These are phyloP conservation scores for Anguilla pacifica DNA, from an alignment of 2,797 vertebrate species.

Conservation along the genomic window DNA sequence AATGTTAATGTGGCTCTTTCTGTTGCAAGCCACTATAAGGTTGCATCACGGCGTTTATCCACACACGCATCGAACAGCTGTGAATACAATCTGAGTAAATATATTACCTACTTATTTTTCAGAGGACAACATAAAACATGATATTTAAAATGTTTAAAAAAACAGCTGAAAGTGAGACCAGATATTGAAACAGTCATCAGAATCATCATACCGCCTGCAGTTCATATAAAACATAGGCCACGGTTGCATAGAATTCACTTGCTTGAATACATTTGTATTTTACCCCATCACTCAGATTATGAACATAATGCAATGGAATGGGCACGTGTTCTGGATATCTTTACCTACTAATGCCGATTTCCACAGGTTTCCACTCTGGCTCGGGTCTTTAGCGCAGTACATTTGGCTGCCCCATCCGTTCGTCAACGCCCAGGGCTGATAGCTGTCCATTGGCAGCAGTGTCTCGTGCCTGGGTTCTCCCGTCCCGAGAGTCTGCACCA, in stretches of 20 bases:
- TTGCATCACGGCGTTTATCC: not conserved
- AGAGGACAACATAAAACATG: not conserved
- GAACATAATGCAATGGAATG: not conserved
- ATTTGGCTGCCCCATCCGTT: constrained; percentile 88
- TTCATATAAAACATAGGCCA: not conserved
- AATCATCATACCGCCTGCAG: not conserved
- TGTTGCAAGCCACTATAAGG: not conserved
- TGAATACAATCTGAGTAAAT: not conserved
- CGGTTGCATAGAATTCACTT: not conserved
- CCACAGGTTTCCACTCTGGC: constrained; percentile 84
- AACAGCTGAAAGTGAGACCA: not conserved
- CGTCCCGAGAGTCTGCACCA: constrained; percentile 82
- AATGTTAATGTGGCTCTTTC: not conserved
- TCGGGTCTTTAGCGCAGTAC: constrained; percentile 91
- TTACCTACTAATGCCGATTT: constrained; percentile 90
- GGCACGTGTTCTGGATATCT: too few species aligned
- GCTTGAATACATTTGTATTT: not conserved
- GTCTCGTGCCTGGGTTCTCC: constrained; percentile 85
- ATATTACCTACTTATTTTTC: not conserved
- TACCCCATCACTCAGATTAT: not conserved
- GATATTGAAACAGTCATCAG: not conserved
- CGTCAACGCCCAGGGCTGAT: constrained; percentile 88
- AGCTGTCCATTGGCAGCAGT: constrained; percentile 86
- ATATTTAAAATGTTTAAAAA: not conserved
- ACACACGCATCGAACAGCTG: not conserved